phyloP scores from a whole-genome alignment of 2,113 vertebrate species.

The Sylvietta virens region DNA sequence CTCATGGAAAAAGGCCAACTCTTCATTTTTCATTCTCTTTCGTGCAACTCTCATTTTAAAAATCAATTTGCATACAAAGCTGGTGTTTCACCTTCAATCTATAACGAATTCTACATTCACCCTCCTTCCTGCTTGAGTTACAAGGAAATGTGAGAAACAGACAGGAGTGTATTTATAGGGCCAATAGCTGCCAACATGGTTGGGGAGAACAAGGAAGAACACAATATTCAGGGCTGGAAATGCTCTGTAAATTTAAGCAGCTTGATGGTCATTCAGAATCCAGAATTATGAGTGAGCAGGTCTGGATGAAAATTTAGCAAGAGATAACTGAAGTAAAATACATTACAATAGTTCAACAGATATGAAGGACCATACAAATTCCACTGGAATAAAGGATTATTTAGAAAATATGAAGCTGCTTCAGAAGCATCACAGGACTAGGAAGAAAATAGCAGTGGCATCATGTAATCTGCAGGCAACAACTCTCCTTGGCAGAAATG shows the following conservation, averaged over 20 bases:
- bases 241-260: background rate
- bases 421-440: background rate
- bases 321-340: background rate
- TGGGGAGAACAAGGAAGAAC: background rate
- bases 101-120: rapidly evolving
- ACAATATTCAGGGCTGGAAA: background rate
- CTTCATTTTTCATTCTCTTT: background rate
- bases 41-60: background rate
- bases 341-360: background rate
- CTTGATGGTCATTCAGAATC: background rate
- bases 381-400: background rate
- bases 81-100: background rate
- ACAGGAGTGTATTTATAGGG: background rate
- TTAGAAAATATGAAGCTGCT: background rate
- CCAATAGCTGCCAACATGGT: background rate
- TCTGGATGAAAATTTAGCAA: background rate
- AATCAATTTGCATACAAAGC: background rate
- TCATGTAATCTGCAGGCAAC: rapidly evolving
- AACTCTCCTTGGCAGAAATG: background rate
- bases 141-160: background rate
- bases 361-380: rapidly evolving
- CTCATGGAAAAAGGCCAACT: background rate
- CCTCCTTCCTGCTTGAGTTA: background rate
- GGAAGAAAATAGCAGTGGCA: background rate
- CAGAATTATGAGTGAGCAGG: background rate